phyloP scores from a whole-genome alignment of 2,797 vertebrate species.

The Pseudocheirus occidentalis region DNA sequence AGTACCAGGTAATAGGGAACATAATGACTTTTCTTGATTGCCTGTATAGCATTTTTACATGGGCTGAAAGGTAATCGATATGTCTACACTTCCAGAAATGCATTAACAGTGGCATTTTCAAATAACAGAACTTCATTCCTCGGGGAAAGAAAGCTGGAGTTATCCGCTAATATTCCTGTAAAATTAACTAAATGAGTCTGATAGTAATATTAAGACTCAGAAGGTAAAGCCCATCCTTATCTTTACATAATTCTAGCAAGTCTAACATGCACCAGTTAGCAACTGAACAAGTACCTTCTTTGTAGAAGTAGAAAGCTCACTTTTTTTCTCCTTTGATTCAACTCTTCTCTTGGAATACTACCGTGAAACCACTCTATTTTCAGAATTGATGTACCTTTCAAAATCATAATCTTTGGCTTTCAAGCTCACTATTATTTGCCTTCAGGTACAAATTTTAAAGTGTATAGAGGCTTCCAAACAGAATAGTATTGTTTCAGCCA shows the following conservation, averaged over 20 bases:
- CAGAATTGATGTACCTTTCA: slow-evolving; percentile 86
- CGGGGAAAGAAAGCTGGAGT: slow-evolving; percentile 73
- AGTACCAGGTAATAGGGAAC: slow-evolving; percentile 48
- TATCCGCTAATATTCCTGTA: slow-evolving; percentile 52
- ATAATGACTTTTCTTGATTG: slow-evolving; percentile 66
- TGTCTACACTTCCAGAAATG: slow-evolving; percentile 69
- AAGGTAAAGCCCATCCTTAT: slow-evolving; percentile 36
- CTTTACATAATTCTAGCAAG: slow-evolving; percentile 69
- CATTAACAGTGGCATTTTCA: slow-evolving; percentile 65
- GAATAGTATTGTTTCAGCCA: slow-evolving; percentile 84
- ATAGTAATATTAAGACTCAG: slow-evolving; percentile 60
- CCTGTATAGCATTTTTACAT: slow-evolving; percentile 71
- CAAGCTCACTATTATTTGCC: slow-evolving; percentile 85
- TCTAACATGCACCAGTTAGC: slow-evolving; percentile 62
- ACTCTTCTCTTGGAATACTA: slow-evolving; percentile 75
- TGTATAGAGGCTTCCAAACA: slow-evolving; percentile 85
- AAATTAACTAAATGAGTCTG: slow-evolving; percentile 70
- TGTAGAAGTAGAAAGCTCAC: slow-evolving; percentile 66
- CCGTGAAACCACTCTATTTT: slow-evolving; percentile 83
- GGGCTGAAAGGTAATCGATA: slow-evolving; percentile 80
- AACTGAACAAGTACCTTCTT: slow-evolving; percentile 67
- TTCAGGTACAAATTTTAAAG: slow-evolving; percentile 85
- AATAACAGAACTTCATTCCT: slow-evolving; percentile 56
- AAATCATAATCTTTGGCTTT: slow-evolving; percentile 85
- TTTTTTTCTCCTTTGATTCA: slow-evolving; percentile 68